Percentiles rank a stretch among this genome's conserved stretches.
phyloP scores from a whole-genome alignment of 2,888 invertebrate genomes.

The Synanthedon tipuliformis region DNA sequence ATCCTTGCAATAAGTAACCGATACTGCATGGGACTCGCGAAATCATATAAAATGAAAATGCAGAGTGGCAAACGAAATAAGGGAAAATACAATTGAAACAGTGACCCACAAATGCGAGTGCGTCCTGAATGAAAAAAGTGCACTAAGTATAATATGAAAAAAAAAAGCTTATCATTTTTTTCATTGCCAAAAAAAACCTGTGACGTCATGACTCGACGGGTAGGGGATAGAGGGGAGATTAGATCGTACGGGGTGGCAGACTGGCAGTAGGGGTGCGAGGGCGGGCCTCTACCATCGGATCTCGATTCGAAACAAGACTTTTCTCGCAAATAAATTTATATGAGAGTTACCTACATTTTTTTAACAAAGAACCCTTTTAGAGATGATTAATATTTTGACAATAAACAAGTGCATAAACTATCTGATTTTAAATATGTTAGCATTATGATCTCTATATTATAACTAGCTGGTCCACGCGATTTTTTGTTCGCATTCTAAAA shows the following conservation, averaged over 20 bases:
- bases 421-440: too few relatives aligned
- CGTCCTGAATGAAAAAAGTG: slow-evolving; percentile 19
- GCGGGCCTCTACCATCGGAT: slow-evolving; percentile 26
- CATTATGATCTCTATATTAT: too few relatives aligned
- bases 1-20: too few relatives aligned
- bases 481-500: too few relatives aligned
- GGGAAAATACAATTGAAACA: slow-evolving; percentile 12
- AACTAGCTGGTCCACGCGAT: too few relatives aligned
- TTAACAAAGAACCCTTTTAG: too few relatives aligned
- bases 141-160: slow-evolving; percentile 26
- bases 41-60: too few relatives aligned
- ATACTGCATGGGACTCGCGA: too few relatives aligned
- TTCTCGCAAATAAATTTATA: neutral
- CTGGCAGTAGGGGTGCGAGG: slow-evolving; percentile 20
- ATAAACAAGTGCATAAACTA: too few relatives aligned
- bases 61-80: too few relatives aligned
- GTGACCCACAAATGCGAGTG: slow-evolving; percentile 21
- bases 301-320: slow-evolving; percentile 10
- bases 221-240: slow-evolving; percentile 55
- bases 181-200: slow-evolving; percentile 57
- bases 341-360: too few relatives aligned
- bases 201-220: slow-evolving; percentile 56
- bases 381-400: too few relatives aligned
- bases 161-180: slow-evolving; percentile 44
- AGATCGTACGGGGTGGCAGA: slow-evolving; percentile 33